These are phyloP conservation scores for Tor tambroides DNA, from an alignment of 2,113 vertebrate genomes.

Conservation along the genomic window DNA sequence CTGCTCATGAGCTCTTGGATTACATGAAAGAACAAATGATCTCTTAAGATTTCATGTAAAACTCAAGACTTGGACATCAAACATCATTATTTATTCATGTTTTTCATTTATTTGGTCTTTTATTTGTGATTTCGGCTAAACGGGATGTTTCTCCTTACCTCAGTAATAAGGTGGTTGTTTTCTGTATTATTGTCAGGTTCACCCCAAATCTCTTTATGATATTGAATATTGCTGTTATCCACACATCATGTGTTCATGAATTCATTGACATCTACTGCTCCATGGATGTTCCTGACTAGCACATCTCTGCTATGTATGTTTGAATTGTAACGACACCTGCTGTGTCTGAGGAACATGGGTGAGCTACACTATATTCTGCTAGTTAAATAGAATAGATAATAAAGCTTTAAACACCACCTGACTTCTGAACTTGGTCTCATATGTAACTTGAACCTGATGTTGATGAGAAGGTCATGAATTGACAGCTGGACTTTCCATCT, in stretches of 20 bases:
- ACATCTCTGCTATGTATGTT: background rate
- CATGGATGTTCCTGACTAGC: background rate
- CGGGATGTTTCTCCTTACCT: slow-evolving; percentile 5
- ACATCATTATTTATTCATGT: background rate
- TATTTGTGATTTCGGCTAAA: slow-evolving; percentile 3
- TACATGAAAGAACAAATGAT: slow-evolving; percentile 7
- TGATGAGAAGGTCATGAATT: background rate
- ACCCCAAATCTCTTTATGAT: background rate
- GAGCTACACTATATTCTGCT: slow-evolving; percentile 11
- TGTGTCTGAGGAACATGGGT: background rate
- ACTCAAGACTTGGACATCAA: background rate
- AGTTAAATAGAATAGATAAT: slow-evolving; percentile 12
- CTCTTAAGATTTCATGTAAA: background rate
- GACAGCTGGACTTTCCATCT: background rate
- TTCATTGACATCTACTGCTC: background rate
- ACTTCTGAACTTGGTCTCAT: slow-evolving; percentile 3
- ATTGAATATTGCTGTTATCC: background rate
- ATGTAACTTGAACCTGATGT: background rate
- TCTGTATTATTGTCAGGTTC: background rate
- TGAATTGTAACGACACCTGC: background rate
- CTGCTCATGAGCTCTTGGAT: background rate
- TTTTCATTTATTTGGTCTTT: background rate
- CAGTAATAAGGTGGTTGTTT: background rate
- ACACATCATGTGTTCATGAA: background rate
- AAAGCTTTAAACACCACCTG: background rate